Evolutionary conservation across 2,113 vertebrate genomes (phyloP).

Genomic region (Silurus glanis): DNA sequence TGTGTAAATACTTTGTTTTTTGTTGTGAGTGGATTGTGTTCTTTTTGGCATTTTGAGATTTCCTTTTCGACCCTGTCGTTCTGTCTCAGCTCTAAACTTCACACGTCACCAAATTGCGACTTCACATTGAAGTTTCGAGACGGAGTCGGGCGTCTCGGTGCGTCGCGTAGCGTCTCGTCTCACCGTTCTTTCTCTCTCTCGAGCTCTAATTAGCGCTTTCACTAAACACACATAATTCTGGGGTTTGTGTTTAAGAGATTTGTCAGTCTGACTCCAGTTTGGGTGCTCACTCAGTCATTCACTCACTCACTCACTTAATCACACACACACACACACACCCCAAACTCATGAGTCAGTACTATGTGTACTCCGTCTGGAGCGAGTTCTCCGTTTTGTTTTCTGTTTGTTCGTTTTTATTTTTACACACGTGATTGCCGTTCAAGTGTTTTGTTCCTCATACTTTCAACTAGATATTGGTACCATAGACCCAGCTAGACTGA

Average conservation of each 20-base stretch:
- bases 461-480: constrained; percentile 15
- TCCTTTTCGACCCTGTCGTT: background rate
- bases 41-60: constrained; percentile 1
- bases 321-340: background rate
- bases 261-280: constrained; percentile 5
- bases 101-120: constrained; percentile 3
- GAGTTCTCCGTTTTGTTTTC: background rate
- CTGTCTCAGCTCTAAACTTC: constrained; percentile 5
- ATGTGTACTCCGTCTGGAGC: background rate
- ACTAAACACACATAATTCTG: background rate
- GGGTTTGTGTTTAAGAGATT: constrained; percentile 8
- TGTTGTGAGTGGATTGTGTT: background rate
- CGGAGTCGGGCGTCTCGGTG: background rate
- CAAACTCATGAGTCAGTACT: constrained; percentile 11
- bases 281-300: background rate
- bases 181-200: background rate
- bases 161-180: background rate
- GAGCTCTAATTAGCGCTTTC: background rate
- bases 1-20: constrained; percentile 19
- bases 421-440: background rate
- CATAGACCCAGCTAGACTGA: constrained; percentile 5
- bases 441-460: constrained; percentile 7
- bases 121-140: constrained; percentile 45
- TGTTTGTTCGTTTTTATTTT: background rate
- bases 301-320: background rate